Evolutionary conservation across 2,113 vertebrate species (phyloP), one percentile per base, ranked within the genome.

Genomic region (Hippocampus barbouri): DNA sequence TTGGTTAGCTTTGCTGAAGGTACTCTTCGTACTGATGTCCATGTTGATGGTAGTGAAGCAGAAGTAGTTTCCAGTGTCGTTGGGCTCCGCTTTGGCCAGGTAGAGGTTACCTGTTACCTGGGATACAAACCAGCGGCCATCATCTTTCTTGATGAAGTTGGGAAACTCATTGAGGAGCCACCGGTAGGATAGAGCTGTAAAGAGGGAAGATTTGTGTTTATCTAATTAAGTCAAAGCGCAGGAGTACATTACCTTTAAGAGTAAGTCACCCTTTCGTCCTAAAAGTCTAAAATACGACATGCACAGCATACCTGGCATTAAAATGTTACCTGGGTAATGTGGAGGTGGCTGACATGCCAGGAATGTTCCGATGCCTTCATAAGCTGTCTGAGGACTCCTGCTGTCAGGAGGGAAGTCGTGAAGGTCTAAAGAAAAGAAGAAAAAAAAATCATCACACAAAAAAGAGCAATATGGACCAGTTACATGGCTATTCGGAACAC

Each of bases 81-180:
- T 94, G 20, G 90, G 86, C 7, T 95, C 94, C 0, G 95, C 94
- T 60, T 92, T 94, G 68, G 97, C 95, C 0, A 98, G 89, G 79
- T 98, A 97, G n/a, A 99, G 91, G 89, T 99, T 97, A 15, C 97
- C 97, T 0, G 96, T 97, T 70, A 94, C 93, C 89, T 99, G 97
- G 5, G 97, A 99, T 73, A 99, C 93, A 20, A 99, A 99, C 89
- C 92, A 93, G 25, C 96, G 91, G 1, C 93, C 91, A 0, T 93
- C 93, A 0, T 93, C 93, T 0, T 91, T 91, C 0, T 92, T 93
- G 85, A 99, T 91, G 87, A 98, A 98, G 76, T 93, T 96, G 43
- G 96, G 96, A 70, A 98, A 99, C 54, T 99, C 96, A 0, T 98
- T 97, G 80, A 98, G 87, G 41, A 97, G 91, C 97, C 97, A 99